Base-by-base conservation (phyloP, 1,140 invertebrate species). In the Drosophila sucinea region DNA sequence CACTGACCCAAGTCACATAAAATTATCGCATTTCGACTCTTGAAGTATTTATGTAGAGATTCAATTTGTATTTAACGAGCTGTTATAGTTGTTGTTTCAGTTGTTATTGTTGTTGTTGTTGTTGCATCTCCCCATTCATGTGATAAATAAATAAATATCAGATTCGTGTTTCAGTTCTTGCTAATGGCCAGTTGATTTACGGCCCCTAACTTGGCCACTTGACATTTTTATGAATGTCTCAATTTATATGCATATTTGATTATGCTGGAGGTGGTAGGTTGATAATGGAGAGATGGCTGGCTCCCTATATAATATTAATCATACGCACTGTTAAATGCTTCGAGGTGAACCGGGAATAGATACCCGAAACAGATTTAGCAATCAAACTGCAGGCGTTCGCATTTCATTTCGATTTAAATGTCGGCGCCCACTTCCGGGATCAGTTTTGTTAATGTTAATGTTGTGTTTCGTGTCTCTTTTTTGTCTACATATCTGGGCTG, bases 171-270 rank as follows among this genome's bases (percentile, higher is more conserved):
- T 35, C 6, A 27, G 67, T 6, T 38, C 30, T 56, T 54, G 77
- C 69, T 86, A 86, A 86, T 86, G 79, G 83, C 29, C 65, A 73
- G 65, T 77, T 83, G 79, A 86, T 86, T 86, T 87, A 86, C 71
- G 83, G 60, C 70, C 58, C 51, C 11, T 6, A 55, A 54, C 33
- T 63, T 71, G 65, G 55, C 61, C 67, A 63, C 67, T 44, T 69
- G 84, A 86, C 83, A 74, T 67, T 86, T 87, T 83, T 77, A 86
- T 87, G 83, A 68, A 51, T 79, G 76, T 79, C 77, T 67, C 79
- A 41, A 79, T 79, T 79, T 76, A 77, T 87, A 79, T 86, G 84
- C 84, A 89, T 73, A 87, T 83, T 58, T 89, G 77, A 77, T 77
- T 72, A 47, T 27, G 67, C 11, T 67, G 76, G 79, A 79, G 86